Evolutionary conservation across 2,888 invertebrate genomes (phyloP).

Genomic region (Cepaea hortensis): DNA sequence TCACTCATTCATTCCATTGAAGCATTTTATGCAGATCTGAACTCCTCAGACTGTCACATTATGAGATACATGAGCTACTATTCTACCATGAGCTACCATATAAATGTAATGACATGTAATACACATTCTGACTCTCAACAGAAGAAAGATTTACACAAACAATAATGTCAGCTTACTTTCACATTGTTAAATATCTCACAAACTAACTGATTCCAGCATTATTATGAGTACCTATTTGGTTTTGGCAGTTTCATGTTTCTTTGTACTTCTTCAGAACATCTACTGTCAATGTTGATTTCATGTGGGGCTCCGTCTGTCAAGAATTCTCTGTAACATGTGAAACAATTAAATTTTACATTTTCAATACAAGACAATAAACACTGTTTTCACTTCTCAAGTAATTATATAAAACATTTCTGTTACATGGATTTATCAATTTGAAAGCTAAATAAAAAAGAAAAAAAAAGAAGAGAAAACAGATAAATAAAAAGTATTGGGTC

Average conservation of each 20-base stretch:
- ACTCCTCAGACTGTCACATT: too few species aligned
- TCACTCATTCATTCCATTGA: too few species aligned
- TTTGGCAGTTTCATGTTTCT: conserved; percentile 86
- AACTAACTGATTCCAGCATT: conserved; percentile 1
- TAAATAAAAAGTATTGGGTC: too few species aligned
- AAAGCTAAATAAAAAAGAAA: too few species aligned
- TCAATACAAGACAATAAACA: background rate
- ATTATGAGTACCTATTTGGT: conserved; percentile 80
- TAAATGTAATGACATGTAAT: too few species aligned
- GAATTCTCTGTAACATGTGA: conserved; percentile 85
- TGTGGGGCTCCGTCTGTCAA: conserved; percentile 94
- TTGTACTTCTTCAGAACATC: conserved; percentile 93
- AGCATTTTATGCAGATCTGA: too few species aligned
- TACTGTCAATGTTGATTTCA: conserved; percentile 97
- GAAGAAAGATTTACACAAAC: background rate
- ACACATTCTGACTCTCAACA: too few species aligned
- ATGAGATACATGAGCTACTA: too few species aligned
- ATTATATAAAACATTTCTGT: too few species aligned
- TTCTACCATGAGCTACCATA: too few species aligned
- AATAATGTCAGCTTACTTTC: background rate
- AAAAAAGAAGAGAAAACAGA: too few species aligned
- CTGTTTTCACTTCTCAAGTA: background rate
- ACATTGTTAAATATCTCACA: background rate
- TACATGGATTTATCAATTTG: too few species aligned
- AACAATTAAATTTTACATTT: background rate